Evolutionary conservation across 2,888 invertebrate genomes (phyloP).

Genomic region (Leptogaster cylindrica): DNA sequence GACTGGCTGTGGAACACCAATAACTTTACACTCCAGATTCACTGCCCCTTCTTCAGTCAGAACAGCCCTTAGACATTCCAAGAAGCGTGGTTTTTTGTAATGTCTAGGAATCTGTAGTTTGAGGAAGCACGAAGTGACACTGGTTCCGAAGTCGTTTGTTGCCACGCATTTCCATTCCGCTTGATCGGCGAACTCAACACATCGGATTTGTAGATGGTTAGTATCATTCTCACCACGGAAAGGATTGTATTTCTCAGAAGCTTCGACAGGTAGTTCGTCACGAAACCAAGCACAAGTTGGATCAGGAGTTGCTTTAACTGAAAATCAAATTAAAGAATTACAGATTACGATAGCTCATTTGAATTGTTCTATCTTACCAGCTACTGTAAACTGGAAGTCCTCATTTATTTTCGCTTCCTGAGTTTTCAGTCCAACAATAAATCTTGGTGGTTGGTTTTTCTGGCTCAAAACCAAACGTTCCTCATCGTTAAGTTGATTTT

Average conservation of each 20-base stretch:
- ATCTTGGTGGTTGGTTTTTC: conserved; percentile 83
- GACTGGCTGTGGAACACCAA: conserved; percentile 88
- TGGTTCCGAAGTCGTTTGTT: conserved; percentile 87
- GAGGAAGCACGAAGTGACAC: conserved; percentile 84
- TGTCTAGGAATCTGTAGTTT: conserved; percentile 85
- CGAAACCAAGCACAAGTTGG: conserved; percentile 87
- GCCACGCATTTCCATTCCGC: conserved; percentile 93
- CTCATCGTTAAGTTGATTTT: conserved; percentile 86
- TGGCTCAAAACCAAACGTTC: conserved; percentile 70
- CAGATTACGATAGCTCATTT: neutral
- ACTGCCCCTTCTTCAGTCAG: conserved; percentile 87
- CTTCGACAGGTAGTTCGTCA: conserved; percentile 80
- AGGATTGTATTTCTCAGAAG: conserved; percentile 72
- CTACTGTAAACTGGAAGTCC: conserved; percentile 78
- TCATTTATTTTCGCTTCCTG: conserved; percentile 84
- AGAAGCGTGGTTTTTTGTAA: conserved; percentile 85
- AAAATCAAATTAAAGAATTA: conserved; percentile 44
- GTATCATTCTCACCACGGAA: conserved; percentile 73
- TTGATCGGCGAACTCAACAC: conserved; percentile 82
- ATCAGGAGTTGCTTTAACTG: conserved; percentile 80
- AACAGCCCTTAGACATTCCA: conserved; percentile 84
- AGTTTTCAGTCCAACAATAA: conserved; percentile 80
- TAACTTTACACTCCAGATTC: conserved; percentile 90
- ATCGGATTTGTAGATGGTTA: conserved; percentile 75
- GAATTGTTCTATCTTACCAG: conserved; percentile 65